These are phyloP conservation scores for Coccyzus lansbergi DNA, from an alignment of 2,797 vertebrate genomes.

Conservation along the genomic window DNA sequence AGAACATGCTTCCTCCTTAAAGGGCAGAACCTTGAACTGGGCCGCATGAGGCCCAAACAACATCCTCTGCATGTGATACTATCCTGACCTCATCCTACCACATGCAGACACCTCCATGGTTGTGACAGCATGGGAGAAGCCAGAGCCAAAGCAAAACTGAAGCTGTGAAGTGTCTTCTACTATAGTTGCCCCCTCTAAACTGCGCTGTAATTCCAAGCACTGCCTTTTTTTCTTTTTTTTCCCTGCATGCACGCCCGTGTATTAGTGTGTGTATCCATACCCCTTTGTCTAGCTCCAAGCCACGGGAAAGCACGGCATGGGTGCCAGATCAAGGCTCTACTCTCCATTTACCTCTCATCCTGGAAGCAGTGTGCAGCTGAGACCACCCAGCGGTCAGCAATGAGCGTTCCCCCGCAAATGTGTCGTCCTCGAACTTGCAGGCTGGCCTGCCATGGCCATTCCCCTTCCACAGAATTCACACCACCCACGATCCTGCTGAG, in stretches of 20 bases:
- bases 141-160: background rate
- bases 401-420: constrained; percentile 89
- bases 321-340: background rate
- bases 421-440: constrained; percentile 88
- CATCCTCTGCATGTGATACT: background rate
- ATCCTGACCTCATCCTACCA: background rate
- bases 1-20: background rate
- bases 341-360: constrained; percentile 82
- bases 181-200: background rate
- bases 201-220: background rate
- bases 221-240: background rate
- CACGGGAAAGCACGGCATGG: background rate
- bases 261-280: background rate
- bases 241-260: background rate
- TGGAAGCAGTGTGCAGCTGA: constrained; percentile 94
- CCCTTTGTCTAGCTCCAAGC: background rate
- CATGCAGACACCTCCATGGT: rapidly evolving
- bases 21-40: background rate
- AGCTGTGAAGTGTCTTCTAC: background rate
- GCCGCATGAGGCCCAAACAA: background rate
- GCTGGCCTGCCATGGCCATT: constrained; percentile 97
- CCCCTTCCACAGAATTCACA: constrained; percentile 82
- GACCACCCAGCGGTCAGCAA: constrained; percentile 90
- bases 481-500: constrained; percentile 87
- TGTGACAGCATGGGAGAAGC: background rate